phyloP scores from a whole-genome alignment of 2,797 vertebrate genomes.

The Geotria australis region DNA sequence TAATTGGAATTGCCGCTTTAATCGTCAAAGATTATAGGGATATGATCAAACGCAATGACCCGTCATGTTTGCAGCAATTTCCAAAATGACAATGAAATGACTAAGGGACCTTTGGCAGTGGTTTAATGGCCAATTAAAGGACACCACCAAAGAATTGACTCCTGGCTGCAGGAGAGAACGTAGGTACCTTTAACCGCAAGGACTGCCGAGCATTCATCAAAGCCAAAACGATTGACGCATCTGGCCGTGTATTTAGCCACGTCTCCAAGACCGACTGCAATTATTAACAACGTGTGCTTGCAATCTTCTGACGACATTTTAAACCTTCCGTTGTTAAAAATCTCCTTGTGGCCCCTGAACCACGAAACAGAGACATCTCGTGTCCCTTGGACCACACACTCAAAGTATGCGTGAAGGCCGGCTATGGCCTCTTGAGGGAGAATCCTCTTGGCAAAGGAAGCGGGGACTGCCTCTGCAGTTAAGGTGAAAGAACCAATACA shows the following conservation, averaged over 20 bases:
- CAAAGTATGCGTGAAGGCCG: constrained; percentile 20
- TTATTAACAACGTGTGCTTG: constrained; percentile 41
- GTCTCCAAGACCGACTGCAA: constrained; percentile 36
- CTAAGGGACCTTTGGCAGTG: too few species aligned
- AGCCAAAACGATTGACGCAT: constrained; percentile 62
- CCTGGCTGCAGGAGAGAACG: neutral
- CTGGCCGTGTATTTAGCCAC: constrained; percentile 72
- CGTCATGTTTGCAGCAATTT: too few species aligned
- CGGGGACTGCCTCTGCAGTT: too few species aligned
- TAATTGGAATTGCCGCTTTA: too few species aligned
- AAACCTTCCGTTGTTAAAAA: constrained; percentile 39
- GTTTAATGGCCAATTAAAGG: too few species aligned
- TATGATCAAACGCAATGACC: too few species aligned
- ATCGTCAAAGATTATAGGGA: too few species aligned
- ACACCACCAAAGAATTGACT: too few species aligned
- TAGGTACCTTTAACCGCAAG: constrained; percentile 83
- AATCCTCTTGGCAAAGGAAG: too few species aligned
- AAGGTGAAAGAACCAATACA: too few species aligned
- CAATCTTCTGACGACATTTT: constrained; percentile 39
- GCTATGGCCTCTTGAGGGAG: constrained; percentile 44
- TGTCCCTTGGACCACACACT: constrained; percentile 65
- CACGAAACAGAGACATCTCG: constrained; percentile 62
- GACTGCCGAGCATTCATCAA: constrained; percentile 46
- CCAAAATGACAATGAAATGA: too few species aligned
- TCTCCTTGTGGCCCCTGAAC: constrained; percentile 75